phyloP scores from a whole-genome alignment of 1,140 invertebrate genomes.

The Campoletis sonorensis region DNA sequence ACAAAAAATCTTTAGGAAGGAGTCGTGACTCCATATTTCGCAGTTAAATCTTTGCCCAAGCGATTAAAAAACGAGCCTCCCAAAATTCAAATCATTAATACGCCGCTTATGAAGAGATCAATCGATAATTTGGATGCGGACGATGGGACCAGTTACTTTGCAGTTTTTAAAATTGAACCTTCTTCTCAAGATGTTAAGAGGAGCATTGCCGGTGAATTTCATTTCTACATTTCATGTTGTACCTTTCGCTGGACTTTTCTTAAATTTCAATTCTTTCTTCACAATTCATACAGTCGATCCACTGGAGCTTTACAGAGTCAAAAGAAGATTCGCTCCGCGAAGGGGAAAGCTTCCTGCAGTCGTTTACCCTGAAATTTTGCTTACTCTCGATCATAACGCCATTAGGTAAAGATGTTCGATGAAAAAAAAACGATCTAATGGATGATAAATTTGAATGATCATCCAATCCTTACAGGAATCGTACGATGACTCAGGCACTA shows the following conservation, averaged over 20 bases:
- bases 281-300: neutral
- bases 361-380: constrained; percentile 13
- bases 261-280: neutral
- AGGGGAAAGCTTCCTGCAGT: neutral
- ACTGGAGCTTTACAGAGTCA: neutral
- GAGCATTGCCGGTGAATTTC: neutral
- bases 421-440: neutral
- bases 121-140: neutral
- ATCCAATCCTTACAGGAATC: neutral
- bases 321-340: neutral
- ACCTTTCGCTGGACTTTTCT: neutral
- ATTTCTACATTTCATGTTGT: neutral
- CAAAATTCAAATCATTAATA: neutral
- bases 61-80: neutral
- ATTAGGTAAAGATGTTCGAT: neutral
- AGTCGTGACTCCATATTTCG: neutral
- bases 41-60: neutral
- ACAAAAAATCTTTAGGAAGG: neutral
- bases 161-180: neutral
- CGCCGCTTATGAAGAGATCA: neutral
- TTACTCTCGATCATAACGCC: neutral
- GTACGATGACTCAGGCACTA: neutral
- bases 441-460: neutral
- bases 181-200: neutral
- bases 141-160: neutral